Percentiles rank a stretch among this genome's conserved stretches.
These are phyloP conservation scores for Pantherophis guttatus DNA, from an alignment of 2,113 vertebrate genomes.

Conservation along the genomic window DNA sequence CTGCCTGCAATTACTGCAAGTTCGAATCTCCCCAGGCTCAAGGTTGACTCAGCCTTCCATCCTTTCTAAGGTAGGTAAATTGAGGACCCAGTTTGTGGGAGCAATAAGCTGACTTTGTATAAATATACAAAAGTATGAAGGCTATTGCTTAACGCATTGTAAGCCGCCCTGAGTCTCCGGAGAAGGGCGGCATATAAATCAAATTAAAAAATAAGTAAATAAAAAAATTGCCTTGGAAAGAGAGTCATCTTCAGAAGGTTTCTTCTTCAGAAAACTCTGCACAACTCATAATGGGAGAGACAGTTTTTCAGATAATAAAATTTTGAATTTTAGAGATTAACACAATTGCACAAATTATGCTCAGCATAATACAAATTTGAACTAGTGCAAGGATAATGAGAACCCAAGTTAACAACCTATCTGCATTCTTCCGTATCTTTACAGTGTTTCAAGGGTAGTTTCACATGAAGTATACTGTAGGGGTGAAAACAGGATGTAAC, in stretches of 20 bases:
- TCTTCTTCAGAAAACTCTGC: not conserved
- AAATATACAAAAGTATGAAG: too few species aligned
- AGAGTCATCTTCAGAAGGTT: not conserved
- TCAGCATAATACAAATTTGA: not conserved
- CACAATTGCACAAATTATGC: not conserved
- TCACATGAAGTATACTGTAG: not conserved
- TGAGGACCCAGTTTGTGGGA: too few species aligned
- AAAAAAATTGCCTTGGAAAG: not conserved
- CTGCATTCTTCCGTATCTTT: not conserved
- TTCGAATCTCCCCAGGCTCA: too few species aligned
- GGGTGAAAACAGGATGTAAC: not conserved
- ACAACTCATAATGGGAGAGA: not conserved
- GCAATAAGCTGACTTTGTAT: too few species aligned
- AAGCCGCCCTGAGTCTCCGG: too few species aligned
- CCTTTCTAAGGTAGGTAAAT: too few species aligned
- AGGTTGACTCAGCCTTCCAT: too few species aligned
- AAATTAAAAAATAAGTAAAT: too few species aligned
- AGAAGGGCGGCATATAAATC: too few species aligned
- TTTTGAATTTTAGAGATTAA: not conserved
- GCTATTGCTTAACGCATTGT: too few species aligned
- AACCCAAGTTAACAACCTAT: not conserved
- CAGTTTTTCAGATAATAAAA: not conserved
- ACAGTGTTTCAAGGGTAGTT: not conserved
- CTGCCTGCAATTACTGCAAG: too few species aligned
- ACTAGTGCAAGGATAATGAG: not conserved